Conservation (phyloP, 2,888 invertebrate species). For the Calameuta filiformis region DNA sequence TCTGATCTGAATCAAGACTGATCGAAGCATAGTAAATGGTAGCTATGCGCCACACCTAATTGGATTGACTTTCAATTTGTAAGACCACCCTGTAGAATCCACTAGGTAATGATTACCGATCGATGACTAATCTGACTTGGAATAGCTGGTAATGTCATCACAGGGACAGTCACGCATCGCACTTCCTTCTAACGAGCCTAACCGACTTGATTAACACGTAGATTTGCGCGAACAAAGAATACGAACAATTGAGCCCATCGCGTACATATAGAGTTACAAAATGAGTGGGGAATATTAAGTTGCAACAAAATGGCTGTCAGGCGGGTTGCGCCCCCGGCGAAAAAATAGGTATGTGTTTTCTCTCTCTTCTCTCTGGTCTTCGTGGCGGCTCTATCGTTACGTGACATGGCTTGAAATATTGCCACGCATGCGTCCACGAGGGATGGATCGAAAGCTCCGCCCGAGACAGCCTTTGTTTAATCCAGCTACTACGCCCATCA, state of each 20-base stretch:
- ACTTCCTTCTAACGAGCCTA: constrained; percentile 14
- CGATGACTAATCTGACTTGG: constrained; percentile 45
- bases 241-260: constrained; percentile 45
- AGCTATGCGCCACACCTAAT: constrained; percentile 23
- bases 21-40: not conserved
- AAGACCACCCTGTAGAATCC: not conserved
- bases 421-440: constrained; percentile 41
- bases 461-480: constrained; percentile 60
- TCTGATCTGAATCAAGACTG: not conserved
- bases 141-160: constrained; percentile 21
- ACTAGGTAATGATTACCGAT: constrained; percentile 38
- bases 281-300: constrained; percentile 28
- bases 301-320: constrained; percentile 55
- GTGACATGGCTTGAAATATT: constrained; percentile 44
- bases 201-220: constrained; percentile 38
- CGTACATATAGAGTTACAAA: constrained; percentile 39
- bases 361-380: constrained; percentile 10
- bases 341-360: constrained; percentile 24
- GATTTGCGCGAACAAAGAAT: constrained; percentile 27
- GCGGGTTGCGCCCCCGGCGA: constrained; percentile 16
- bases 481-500: constrained; percentile 52
- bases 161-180: constrained; percentile 17
- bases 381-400: constrained; percentile 25
- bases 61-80: constrained; percentile 47
- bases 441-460: constrained; percentile 58